Percentiles rank a stretch among this genome's conserved stretches.
Evolutionary conservation across 2,113 vertebrate genomes (phyloP).

Genomic region (Prunella fulvescens): DNA sequence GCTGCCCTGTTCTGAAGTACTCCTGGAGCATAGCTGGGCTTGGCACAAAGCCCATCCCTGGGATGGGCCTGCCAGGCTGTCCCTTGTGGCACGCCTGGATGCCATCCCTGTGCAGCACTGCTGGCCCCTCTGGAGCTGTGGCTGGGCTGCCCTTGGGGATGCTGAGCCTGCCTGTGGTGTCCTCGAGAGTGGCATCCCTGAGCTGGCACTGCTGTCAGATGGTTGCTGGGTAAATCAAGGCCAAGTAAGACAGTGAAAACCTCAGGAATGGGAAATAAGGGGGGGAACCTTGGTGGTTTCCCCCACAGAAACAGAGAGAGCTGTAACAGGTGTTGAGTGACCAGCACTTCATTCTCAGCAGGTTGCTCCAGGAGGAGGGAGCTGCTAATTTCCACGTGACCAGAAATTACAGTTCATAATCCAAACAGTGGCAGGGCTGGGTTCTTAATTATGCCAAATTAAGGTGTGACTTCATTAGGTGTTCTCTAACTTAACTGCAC

Average conservation of each 20-base stretch:
- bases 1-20: neutral
- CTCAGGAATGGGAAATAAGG: neutral
- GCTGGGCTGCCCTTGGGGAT: neutral
- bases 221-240: neutral
- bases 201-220: neutral
- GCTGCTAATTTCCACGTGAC: neutral
- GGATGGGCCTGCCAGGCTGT: neutral
- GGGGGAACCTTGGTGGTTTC: neutral
- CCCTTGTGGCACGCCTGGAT: neutral
- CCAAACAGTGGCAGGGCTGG: neutral
- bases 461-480: neutral
- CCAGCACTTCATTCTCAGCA: neutral
- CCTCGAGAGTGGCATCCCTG: rapidly evolving
- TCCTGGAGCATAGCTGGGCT: neutral
- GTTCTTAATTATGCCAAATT: neutral
- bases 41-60: neutral
- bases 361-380: neutral
- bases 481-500: neutral
- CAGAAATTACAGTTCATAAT: neutral
- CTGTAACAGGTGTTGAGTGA: neutral
- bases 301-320: neutral
- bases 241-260: neutral
- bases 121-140: rapidly evolving
- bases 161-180: neutral
- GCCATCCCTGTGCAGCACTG: neutral